Conservation (phyloP, 2,888 invertebrate species). For the Drosophila robusta region DNA sequence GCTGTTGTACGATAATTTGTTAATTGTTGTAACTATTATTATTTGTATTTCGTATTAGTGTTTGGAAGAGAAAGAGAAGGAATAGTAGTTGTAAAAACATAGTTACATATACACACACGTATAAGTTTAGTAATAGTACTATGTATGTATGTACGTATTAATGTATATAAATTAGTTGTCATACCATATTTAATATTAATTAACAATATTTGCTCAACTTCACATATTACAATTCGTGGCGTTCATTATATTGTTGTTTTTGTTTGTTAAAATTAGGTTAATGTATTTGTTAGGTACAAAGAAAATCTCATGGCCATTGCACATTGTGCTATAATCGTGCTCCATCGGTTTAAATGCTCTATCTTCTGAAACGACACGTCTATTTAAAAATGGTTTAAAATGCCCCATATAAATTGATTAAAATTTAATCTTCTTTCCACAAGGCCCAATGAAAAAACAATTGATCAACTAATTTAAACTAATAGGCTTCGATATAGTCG, state of each 20-base stretch:
- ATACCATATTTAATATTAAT: conserved; percentile 61
- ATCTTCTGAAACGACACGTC: not conserved
- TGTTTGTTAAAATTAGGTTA: conserved; percentile 50
- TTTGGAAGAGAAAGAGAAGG: conserved; percentile 62
- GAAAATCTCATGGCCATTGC: conserved; percentile 66
- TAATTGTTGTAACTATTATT: conserved; percentile 28
- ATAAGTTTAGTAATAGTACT: conserved; percentile 30
- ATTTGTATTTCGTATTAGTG: conserved; percentile 36
- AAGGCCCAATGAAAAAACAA: not conserved
- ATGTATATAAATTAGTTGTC: conserved; percentile 62
- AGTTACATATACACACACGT: conserved; percentile 21
- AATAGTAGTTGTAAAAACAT: conserved; percentile 48
- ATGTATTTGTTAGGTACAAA: conserved; percentile 62
- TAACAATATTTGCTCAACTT: conserved; percentile 64
- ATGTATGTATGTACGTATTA: conserved; percentile 17
- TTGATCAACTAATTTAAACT: not conserved
- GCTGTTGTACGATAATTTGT: conserved; percentile 39
- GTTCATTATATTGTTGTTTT: conserved; percentile 41
- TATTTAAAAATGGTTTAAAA: not conserved
- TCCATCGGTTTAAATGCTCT: conserved; percentile 31
- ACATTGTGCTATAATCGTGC: conserved; percentile 35
- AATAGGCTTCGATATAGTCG: not conserved
- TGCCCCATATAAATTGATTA: not conserved
- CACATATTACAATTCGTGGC: conserved; percentile 62
- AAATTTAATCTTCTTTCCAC: too few relatives aligned